Evolutionary conservation across 92 coral and sea anemone species (phyloP).

Genomic region (Isaurus tuberculatus): DNA sequence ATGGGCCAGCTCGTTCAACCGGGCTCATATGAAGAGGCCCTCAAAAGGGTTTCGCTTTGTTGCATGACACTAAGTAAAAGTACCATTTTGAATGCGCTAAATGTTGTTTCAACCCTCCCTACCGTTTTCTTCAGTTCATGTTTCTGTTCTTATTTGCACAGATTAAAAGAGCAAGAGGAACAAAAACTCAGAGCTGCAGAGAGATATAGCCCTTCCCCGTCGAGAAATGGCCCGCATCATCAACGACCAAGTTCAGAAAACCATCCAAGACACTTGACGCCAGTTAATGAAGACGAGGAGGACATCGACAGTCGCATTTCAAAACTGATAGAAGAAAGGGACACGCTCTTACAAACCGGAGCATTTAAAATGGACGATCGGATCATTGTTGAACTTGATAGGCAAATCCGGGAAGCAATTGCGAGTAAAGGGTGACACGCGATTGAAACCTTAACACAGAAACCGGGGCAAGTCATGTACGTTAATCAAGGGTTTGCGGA

Average conservation of each 20-base stretch:
- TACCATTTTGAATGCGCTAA: too few species aligned
- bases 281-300: conserved; percentile 73
- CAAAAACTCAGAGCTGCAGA: conserved; percentile 56
- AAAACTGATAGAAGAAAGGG: conserved; percentile 94
- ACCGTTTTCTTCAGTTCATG: too few species aligned
- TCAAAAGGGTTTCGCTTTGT: too few species aligned
- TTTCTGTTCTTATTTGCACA: conserved; percentile 28
- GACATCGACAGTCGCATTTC: conserved; percentile 87
- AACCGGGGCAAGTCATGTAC: background rate
- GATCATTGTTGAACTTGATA: conserved; percentile 91
- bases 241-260: conserved; percentile 14
- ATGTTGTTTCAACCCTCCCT: background rate
- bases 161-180: conserved; percentile 84
- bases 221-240: conserved; percentile 39
- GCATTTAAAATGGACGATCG: conserved; percentile 96
- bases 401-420: conserved; percentile 93
- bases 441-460: background rate
- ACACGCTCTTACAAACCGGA: conserved; percentile 92
- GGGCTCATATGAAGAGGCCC: too few species aligned
- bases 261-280: conserved; percentile 46
- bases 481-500: too few species aligned
- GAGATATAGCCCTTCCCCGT: conserved; percentile 22
- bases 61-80: too few species aligned
- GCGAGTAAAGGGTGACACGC: conserved; percentile 79
- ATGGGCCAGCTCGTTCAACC: too few species aligned